Evolutionary conservation across 2,797 vertebrate species (phyloP), one percentile per base, ranked within the genome.

Genomic region (Epinephelus awoara): DNA sequence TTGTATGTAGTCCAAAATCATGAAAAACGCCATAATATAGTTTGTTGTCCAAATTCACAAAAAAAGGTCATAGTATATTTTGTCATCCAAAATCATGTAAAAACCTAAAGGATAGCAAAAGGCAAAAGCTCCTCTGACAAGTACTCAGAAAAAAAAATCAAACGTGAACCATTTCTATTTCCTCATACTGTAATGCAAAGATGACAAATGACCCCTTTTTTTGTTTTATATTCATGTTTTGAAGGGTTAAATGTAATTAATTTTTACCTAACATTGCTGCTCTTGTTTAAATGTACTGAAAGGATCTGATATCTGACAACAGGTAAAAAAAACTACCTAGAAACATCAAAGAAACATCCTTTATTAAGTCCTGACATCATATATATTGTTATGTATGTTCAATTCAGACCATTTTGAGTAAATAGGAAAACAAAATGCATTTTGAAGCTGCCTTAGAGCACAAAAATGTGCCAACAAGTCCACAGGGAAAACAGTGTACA

Each of bases 401-500:
- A 57, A 6, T 67, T 79, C 4, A 70, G 76, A 61, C 6, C 1
- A 7, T 62, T 54, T 21, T 12, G 44, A 65, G 61, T 5, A 62
- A 62, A 70, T 42, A 7, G 38, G 4, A 34, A 23, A 55, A 40
- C 58, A 5, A n/a, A 23, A 6, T 5, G 2, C 29, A 70, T 38
- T 63, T 44, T 46, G 19, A 52, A 65, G 52, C 27, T 47, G 17
- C 4, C 6, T 63, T 50, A n/a, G 25, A 47, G 19, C 19, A 56
- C 5, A 47, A 14, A 56, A 58, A 52, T 67, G 50, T 75, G 8
- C 12, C 47, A 70, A 57, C 46, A 59, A 42, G 58, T 83, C 57
- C 34, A 21, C 47, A 62, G 58, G 72, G 61, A 77, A 54, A 76
- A n/a, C 5, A 11, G 21, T 72, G 65, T 65, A 73, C 44, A 54